Evolutionary conservation across 2,888 invertebrate genomes (phyloP).

Genomic region (Rhamnusium bicolor): DNA sequence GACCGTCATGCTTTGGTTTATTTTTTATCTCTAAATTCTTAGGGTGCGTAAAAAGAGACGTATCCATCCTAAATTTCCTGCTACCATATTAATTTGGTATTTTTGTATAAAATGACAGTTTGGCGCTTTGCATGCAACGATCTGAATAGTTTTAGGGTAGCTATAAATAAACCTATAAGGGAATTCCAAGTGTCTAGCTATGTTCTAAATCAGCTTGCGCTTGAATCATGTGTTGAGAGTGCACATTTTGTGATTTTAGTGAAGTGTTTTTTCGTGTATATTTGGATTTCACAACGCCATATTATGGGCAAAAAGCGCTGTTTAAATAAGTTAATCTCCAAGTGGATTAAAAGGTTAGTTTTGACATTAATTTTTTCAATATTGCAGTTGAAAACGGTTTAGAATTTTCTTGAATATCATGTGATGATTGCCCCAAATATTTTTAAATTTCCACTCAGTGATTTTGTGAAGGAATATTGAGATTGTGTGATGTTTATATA

Average conservation of each 20-base stretch:
- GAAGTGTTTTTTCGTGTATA: slow-evolving; percentile 34
- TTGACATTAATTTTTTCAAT: neutral
- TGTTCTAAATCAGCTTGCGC: slow-evolving; percentile 50
- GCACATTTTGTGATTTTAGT: slow-evolving; percentile 32
- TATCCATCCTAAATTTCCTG: neutral
- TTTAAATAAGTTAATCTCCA: slow-evolving; percentile 68
- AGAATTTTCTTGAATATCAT: neutral
- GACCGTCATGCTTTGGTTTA: neutral
- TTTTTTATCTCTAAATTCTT: neutral
- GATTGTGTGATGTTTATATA: too few relatives aligned
- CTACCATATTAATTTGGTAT: neutral
- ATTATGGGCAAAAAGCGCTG: slow-evolving; percentile 68
- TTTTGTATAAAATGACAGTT: slow-evolving; percentile 33
- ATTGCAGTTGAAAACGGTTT: neutral
- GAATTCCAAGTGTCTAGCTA: slow-evolving; percentile 55
- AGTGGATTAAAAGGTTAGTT: slow-evolving; percentile 70
- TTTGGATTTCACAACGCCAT: neutral
- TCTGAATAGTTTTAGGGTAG: slow-evolving; percentile 55
- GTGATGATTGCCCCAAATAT: neutral
- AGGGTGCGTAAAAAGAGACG: neutral
- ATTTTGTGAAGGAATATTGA: neutral
- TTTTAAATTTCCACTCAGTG: neutral
- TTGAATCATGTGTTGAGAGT: slow-evolving; percentile 37
- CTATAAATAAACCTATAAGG: slow-evolving; percentile 60
- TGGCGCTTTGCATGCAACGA: slow-evolving; percentile 32